phyloP scores from a whole-genome alignment of 2,113 vertebrate genomes.

The Bombycilla garrulus region DNA sequence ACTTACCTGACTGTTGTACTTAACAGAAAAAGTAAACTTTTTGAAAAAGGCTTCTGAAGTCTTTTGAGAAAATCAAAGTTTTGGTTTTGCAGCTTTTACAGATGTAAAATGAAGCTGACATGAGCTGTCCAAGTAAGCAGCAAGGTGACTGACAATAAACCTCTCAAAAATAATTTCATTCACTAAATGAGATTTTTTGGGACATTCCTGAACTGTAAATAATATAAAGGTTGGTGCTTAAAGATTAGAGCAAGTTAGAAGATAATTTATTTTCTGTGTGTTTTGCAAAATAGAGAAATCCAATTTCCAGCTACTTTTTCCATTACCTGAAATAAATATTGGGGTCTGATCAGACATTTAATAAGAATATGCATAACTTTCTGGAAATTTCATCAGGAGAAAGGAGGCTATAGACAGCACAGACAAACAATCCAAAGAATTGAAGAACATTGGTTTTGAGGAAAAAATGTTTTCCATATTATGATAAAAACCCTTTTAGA shows the following conservation, averaged over 20 bases:
- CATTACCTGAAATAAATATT: constrained; percentile 59
- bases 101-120: not conserved
- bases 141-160: not conserved
- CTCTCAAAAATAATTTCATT: constrained; percentile 44
- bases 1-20: not conserved
- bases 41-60: not conserved
- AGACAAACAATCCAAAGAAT: constrained; percentile 19
- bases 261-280: constrained; percentile 55
- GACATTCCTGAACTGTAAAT: constrained; percentile 42
- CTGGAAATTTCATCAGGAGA: constrained; percentile 1
- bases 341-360: constrained; percentile 34
- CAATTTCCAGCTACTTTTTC: constrained; percentile 59
- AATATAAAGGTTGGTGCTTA: constrained; percentile 25
- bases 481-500: not conserved
- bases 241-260: constrained; percentile 38
- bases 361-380: constrained; percentile 31
- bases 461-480: not conserved
- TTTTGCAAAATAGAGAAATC: constrained; percentile 51
- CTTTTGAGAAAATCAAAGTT: not conserved
- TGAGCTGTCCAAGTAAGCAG: not conserved
- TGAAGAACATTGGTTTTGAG: not conserved
- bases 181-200: constrained; percentile 38
- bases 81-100: not conserved
- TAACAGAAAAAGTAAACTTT: not conserved
- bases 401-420: not conserved